Conservation (phyloP, 35 echinoderm and acorn worm genomes). For the Apostichopus parvimensis region DNA sequence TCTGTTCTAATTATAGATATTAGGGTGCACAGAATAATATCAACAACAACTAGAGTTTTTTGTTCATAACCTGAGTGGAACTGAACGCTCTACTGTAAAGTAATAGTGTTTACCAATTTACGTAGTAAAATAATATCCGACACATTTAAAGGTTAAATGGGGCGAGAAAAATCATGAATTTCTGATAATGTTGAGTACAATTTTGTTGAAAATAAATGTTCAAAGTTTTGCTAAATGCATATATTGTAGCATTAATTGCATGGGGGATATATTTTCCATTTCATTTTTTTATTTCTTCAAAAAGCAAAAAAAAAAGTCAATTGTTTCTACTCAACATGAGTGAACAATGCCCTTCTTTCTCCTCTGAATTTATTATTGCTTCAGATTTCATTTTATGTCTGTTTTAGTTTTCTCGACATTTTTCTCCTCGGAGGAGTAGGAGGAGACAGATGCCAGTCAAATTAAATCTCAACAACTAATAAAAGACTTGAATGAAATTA, state of each 20-base stretch:
- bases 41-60: too few relatives aligned
- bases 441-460: conserved; percentile 5
- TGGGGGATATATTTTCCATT: not conserved
- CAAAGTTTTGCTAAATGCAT: conserved; percentile 8
- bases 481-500: conserved; percentile 36
- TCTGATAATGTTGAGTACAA: conserved; percentile 30
- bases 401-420: conserved; percentile 7
- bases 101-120: too few relatives aligned
- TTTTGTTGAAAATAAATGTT: conserved; percentile 24
- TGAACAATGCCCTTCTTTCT: conserved; percentile 2
- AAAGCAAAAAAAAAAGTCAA: conserved; percentile 2
- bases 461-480: conserved; percentile 11
- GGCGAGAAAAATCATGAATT: conserved; percentile 23
- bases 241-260: conserved; percentile 46
- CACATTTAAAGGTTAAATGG: not conserved
- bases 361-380: not conserved
- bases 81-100: too few relatives aligned
- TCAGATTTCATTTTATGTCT: conserved; percentile 6
- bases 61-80: too few relatives aligned
- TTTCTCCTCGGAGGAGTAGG: not conserved
- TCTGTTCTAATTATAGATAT: too few relatives aligned
- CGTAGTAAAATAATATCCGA: too few relatives aligned
- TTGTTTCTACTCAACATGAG: not conserved
- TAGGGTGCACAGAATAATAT: too few relatives aligned
- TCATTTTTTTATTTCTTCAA: not conserved